phyloP scores from a whole-genome alignment of 1,140 invertebrate genomes.

The Carcinoscorpius rotundicauda region DNA sequence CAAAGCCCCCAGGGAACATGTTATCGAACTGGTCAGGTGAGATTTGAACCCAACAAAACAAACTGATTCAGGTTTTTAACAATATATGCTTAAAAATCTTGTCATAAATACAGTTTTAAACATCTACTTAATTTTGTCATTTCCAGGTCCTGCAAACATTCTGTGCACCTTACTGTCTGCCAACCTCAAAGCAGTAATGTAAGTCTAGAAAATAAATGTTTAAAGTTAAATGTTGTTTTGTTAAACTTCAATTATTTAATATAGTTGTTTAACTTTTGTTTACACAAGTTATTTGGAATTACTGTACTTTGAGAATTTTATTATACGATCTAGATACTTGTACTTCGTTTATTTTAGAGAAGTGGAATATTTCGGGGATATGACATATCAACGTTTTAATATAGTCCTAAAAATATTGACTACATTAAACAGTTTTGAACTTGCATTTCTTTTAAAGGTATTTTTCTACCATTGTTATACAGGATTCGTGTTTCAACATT shows the following conservation, averaged over 20 bases:
- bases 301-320: too few relatives aligned
- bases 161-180: constrained; percentile 65
- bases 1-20: constrained; percentile 67
- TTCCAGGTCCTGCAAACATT: constrained; percentile 53
- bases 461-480: too few relatives aligned
- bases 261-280: too few relatives aligned
- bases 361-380: too few relatives aligned
- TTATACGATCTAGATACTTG: too few relatives aligned
- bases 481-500: too few relatives aligned
- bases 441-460: too few relatives aligned
- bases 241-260: background rate
- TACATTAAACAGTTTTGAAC: too few relatives aligned
- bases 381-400: too few relatives aligned
- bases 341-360: too few relatives aligned
- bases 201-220: constrained; percentile 31
- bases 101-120: background rate
- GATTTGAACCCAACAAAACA: background rate
- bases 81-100: background rate
- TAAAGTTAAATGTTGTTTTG: background rate
- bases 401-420: too few relatives aligned
- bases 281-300: too few relatives aligned
- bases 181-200: constrained; percentile 61
- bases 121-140: background rate
- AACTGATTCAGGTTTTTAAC: background rate
- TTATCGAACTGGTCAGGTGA: constrained; percentile 63